phyloP scores from a whole-genome alignment of 2,888 invertebrate species.

The Mongoloraphidia duomilia region DNA sequence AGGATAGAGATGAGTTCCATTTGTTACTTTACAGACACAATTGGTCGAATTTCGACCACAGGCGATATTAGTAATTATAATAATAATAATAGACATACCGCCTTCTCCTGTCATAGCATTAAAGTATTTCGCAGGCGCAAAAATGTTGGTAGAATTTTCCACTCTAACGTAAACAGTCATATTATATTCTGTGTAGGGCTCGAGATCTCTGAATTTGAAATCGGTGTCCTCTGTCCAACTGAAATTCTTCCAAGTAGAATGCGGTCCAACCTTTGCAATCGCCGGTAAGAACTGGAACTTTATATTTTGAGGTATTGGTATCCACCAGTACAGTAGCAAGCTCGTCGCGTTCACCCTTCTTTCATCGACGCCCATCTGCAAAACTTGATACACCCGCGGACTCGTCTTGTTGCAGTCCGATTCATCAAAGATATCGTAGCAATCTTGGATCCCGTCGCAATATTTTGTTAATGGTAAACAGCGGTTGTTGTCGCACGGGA shows the following conservation, averaged over 20 bases:
- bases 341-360: constrained; percentile 45
- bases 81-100: constrained; percentile 29
- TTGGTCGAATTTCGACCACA: too few species aligned
- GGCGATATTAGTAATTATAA: too few species aligned
- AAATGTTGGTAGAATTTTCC: constrained; percentile 37
- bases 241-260: constrained; percentile 42
- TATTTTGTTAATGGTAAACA: constrained; percentile 45
- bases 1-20: too few species aligned
- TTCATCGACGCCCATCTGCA: constrained; percentile 50
- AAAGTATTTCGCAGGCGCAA: constrained; percentile 48
- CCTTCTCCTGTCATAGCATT: constrained; percentile 53
- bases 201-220: constrained; percentile 45
- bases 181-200: constrained; percentile 62
- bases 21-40: too few species aligned
- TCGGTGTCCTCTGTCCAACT: constrained; percentile 47
- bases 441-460: constrained; percentile 57
- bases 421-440: constrained; percentile 64
- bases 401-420: constrained; percentile 37
- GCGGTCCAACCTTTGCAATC: constrained; percentile 34
- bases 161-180: constrained; percentile 60
- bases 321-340: constrained; percentile 49
- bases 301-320: constrained; percentile 29
- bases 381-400: constrained; percentile 25
- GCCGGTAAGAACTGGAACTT: constrained; percentile 54
- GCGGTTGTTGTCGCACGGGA: constrained; percentile 40